phyloP scores from a whole-genome alignment of 2,888 invertebrate genomes.

The Prostheceraeus crozeri region DNA sequence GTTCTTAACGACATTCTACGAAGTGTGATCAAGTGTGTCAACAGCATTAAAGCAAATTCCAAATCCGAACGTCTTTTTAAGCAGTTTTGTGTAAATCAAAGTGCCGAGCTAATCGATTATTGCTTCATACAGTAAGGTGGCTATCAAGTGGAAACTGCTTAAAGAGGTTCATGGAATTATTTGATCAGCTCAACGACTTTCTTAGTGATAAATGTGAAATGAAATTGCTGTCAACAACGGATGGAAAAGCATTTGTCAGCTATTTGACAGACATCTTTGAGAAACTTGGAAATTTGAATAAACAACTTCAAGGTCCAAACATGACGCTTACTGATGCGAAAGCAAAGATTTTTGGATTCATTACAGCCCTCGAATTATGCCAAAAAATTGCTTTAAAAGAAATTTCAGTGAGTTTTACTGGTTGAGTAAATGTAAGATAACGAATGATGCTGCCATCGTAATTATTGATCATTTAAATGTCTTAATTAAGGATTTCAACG shows the following conservation, averaged over 20 bases:
- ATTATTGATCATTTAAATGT: no score
- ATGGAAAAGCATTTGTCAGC: slow-evolving; percentile 12
- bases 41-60: slow-evolving; percentile 38
- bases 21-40: slow-evolving; percentile 36
- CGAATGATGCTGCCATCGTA: no score
- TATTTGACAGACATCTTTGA: slow-evolving; percentile 14
- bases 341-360: background rate
- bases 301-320: slow-evolving; percentile 14
- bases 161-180: slow-evolving; percentile 40
- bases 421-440: no score
- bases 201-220: no score
- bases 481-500: no score
- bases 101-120: slow-evolving; percentile 38
- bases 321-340: background rate
- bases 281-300: slow-evolving; percentile 6
- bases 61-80: slow-evolving; percentile 40
- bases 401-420: no score
- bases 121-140: slow-evolving; percentile 40
- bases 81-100: slow-evolving; percentile 37
- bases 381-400: no score
- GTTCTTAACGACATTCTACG: slow-evolving; percentile 29
- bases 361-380: no score
- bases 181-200: slow-evolving; percentile 34
- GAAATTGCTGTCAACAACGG: slow-evolving; percentile 5
- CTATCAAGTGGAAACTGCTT: slow-evolving; percentile 41